Evolutionary conservation across 2,888 invertebrate species (phyloP).

Genomic region (Lithophane leautieri): DNA sequence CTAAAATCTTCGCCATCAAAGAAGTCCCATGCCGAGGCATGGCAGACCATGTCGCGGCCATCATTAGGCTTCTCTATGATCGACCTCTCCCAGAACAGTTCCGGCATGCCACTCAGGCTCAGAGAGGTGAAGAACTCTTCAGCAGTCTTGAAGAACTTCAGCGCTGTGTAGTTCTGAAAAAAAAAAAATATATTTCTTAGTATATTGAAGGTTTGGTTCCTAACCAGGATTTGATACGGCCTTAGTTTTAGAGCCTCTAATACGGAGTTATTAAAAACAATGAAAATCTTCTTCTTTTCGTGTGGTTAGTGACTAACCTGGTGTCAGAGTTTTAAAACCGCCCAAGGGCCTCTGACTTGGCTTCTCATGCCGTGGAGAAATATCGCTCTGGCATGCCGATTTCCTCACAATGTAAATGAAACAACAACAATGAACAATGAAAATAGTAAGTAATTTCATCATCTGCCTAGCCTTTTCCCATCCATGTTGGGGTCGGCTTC

Average conservation of each 20-base stretch:
- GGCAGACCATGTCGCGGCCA: constrained; percentile 94
- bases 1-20: constrained; percentile 95
- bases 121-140: constrained; percentile 96
- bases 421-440: no score
- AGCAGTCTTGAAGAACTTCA: constrained; percentile 94
- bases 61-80: constrained; percentile 95
- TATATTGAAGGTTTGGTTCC: neutral
- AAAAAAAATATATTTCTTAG: neutral
- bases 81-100: constrained; percentile 95
- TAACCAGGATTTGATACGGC: neutral
- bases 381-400: no score
- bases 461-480: no score
- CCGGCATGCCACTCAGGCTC: constrained; percentile 94
- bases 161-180: constrained; percentile 93
- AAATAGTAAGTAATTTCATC: no score
- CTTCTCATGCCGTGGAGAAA: no score
- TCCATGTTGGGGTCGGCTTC: no score
- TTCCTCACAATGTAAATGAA: no score
- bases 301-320: no score
- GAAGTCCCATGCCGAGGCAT: constrained; percentile 97
- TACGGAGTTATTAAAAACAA: neutral
- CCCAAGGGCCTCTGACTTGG: no score
- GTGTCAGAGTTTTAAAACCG: no score
- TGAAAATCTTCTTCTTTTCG: neutral
- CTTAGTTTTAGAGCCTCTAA: neutral